Conservation (phyloP, 1,140 invertebrate species). For the Euwallacea fornicatus region DNA sequence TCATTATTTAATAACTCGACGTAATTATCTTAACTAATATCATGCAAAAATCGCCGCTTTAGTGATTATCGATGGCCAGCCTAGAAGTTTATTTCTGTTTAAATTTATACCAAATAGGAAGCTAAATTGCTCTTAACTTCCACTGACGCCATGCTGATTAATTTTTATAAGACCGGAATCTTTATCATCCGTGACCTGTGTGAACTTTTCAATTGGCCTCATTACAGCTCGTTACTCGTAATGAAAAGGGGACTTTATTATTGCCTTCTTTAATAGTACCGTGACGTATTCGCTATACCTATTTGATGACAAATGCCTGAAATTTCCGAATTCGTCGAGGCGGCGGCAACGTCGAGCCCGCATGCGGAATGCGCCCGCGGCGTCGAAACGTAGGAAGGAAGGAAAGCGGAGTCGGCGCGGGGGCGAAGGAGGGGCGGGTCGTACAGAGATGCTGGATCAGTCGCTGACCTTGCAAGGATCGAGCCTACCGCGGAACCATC, state of each 20-base stretch:
- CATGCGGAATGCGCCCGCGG: constrained; percentile 33
- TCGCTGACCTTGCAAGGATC: constrained; percentile 52
- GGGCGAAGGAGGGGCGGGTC: constrained; percentile 44
- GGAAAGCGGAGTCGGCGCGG: constrained; percentile 42
- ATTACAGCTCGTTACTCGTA: constrained; percentile 20
- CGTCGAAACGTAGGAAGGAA: constrained; percentile 38
- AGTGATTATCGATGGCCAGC: too few relatives aligned
- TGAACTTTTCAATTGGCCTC: constrained; percentile 28
- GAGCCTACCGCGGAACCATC: constrained; percentile 30
- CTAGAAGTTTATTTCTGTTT: too few relatives aligned
- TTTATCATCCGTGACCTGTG: constrained; percentile 23
- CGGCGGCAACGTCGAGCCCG: constrained; percentile 21
- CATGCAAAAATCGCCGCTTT: too few relatives aligned
- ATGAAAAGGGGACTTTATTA: background rate
- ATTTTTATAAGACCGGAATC: constrained; percentile 27
- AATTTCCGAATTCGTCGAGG: background rate
- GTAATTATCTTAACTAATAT: too few relatives aligned
- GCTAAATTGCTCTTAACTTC: constrained; percentile 20
- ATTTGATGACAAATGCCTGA: background rate
- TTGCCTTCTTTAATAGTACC: background rate
- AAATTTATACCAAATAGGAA: background rate
- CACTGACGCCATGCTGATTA: constrained; percentile 30
- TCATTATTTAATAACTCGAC: background rate
- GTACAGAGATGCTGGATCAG: constrained; percentile 48
- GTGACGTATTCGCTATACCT: background rate